Percentiles rank a stretch among this genome's conserved stretches.
Evolutionary conservation across 2,113 vertebrate species (phyloP).

Genomic region (Polypterus bichir): DNA sequence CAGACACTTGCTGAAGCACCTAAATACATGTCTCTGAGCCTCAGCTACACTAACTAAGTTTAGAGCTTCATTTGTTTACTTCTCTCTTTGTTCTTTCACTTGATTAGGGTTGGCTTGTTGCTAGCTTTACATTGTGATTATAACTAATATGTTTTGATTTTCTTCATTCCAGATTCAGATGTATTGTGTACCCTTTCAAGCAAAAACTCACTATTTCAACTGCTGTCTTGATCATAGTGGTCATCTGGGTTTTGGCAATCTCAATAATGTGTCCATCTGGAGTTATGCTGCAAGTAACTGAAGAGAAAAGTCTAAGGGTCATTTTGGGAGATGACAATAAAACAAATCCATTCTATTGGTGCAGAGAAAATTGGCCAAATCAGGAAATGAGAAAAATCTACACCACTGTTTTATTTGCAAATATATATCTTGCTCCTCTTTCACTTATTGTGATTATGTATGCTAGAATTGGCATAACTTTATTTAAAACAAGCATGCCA

Average conservation of each 20-base stretch:
- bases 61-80: too few species aligned
- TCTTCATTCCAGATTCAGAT: conserved; percentile 57
- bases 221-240: conserved; percentile 46
- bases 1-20: too few species aligned
- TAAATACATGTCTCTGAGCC: too few species aligned
- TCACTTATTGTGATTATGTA: conserved; percentile 76
- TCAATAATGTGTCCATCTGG: conserved; percentile 79
- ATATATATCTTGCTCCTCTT: conserved; percentile 76
- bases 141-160: neutral
- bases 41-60: too few species aligned
- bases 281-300: conserved; percentile 70
- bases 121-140: neutral
- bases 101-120: too few species aligned
- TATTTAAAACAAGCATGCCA: conserved; percentile 48
- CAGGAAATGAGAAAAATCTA: conserved; percentile 79
- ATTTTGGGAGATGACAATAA: conserved; percentile 51
- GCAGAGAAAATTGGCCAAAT: conserved; percentile 77
- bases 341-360: conserved; percentile 70
- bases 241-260: conserved; percentile 77
- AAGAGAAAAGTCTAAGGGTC: conserved; percentile 63
- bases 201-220: conserved; percentile 67
- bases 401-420: conserved; percentile 76
- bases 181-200: conserved; percentile 78
- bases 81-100: too few species aligned
- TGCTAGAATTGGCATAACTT: conserved; percentile 59